These are phyloP conservation scores for Sericinus montela DNA, from an alignment of 2,888 invertebrate genomes.

Conservation along the genomic window DNA sequence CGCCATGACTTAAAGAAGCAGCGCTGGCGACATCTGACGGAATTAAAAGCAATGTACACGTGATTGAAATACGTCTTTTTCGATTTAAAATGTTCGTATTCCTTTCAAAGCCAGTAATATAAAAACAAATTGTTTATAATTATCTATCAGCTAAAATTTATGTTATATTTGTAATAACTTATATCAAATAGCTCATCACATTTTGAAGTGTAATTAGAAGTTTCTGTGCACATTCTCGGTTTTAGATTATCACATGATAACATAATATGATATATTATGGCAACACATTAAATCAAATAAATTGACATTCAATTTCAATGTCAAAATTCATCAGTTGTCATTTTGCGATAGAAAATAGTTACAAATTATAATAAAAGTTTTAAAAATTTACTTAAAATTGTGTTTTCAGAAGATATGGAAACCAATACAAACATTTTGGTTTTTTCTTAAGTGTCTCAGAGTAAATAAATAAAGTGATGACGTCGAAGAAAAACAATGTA, in stretches of 20 bases:
- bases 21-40: conserved; percentile 71
- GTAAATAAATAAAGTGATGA: conserved; percentile 55
- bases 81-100: conserved; percentile 51
- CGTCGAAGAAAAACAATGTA: conserved; percentile 67
- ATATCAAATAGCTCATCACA: too few relatives aligned
- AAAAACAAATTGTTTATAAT: background rate
- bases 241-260: conserved; percentile 33
- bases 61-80: conserved; percentile 50
- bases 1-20: conserved; percentile 71
- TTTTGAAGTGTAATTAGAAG: too few relatives aligned
- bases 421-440: conserved; percentile 22
- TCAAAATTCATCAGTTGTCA: conserved; percentile 30
- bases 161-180: background rate
- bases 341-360: conserved; percentile 19
- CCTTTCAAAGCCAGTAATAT: conserved; percentile 54
- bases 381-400: conserved; percentile 30
- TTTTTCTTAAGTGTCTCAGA: conserved; percentile 28
- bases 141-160: background rate
- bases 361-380: conserved; percentile 24
- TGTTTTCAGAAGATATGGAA: conserved; percentile 36
- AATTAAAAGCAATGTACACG: conserved; percentile 54
- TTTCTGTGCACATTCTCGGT: too few relatives aligned
- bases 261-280: conserved; percentile 11
- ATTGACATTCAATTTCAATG: conserved; percentile 22
- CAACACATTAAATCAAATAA: conserved; percentile 16